phyloP scores from a whole-genome alignment of 64 coral and sea anemone species.

The Stylophora pistillata region DNA sequence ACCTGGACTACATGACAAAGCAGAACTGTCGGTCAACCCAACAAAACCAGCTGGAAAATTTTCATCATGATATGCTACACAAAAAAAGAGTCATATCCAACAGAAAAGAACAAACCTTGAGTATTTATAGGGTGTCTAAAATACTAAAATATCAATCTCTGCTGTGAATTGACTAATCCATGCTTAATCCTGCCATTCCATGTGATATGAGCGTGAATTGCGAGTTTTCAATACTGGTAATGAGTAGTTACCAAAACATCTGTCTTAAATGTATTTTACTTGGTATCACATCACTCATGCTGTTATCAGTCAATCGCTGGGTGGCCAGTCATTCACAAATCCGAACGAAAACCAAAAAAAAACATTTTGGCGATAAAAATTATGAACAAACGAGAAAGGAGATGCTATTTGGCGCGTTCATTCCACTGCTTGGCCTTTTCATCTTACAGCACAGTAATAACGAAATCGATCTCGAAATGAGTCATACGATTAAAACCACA shows the following conservation, averaged over 20 bases:
- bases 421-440: neutral
- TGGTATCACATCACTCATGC: slow-evolving; percentile 4
- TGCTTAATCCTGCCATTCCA: neutral
- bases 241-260: slow-evolving; percentile 20
- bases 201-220: slow-evolving; percentile 4
- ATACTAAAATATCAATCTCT: neutral
- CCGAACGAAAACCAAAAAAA: neutral
- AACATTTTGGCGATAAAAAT: neutral
- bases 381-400: neutral
- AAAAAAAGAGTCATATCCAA: neutral
- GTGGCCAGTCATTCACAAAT: neutral
- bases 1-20: neutral
- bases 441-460: neutral
- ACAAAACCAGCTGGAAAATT: slow-evolving; percentile 7
- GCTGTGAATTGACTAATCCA: slow-evolving; percentile 11
- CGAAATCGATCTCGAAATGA: too few relatives aligned
- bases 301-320: neutral
- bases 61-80: neutral
- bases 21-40: neutral
- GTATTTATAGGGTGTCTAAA: neutral
- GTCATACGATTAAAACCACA: too few relatives aligned
- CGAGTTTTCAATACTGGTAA: neutral
- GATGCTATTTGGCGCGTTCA: neutral
- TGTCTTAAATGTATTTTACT: slow-evolving; percentile 7
- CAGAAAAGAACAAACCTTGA: neutral